Percentiles rank a stretch among this genome's conserved stretches.
phyloP scores from a whole-genome alignment of 2,888 invertebrate genomes.

The Cataglyphis albicans region DNA sequence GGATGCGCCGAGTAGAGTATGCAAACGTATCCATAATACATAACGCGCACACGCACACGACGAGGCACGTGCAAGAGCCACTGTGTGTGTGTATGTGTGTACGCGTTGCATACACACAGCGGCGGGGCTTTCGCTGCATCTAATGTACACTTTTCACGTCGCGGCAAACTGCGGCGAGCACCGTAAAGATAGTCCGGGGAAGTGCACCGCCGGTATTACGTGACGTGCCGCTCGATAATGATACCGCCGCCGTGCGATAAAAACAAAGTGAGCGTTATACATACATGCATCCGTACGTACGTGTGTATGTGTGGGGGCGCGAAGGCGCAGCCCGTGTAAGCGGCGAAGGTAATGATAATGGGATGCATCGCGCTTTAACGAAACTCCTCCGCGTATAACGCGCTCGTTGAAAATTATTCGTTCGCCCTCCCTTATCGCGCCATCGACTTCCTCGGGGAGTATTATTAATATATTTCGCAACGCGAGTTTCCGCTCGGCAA shows the following conservation, averaged over 20 bases:
- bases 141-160: slow-evolving; percentile 79
- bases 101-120: slow-evolving; percentile 27
- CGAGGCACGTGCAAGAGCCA: neutral
- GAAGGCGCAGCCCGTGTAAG: slow-evolving; percentile 6
- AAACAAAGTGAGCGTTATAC: slow-evolving; percentile 71
- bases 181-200: slow-evolving; percentile 74
- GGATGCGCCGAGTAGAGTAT: slow-evolving; percentile 41
- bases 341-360: slow-evolving; percentile 68
- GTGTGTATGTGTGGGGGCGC: slow-evolving; percentile 1
- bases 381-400: slow-evolving; percentile 35
- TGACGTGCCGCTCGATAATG: slow-evolving; percentile 77
- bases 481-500: slow-evolving; percentile 7
- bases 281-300: neutral
- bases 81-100: neutral
- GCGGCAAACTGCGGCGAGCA: slow-evolving; percentile 73
- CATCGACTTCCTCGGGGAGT: slow-evolving; percentile 1
- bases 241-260: slow-evolving; percentile 71
- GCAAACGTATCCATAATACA: slow-evolving; percentile 70
- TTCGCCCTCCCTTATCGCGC: slow-evolving; percentile 15
- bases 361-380: slow-evolving; percentile 65
- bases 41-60: slow-evolving; percentile 29
- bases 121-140: slow-evolving; percentile 65
- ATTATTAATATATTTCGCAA: slow-evolving; percentile 43
- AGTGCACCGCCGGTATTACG: slow-evolving; percentile 72
- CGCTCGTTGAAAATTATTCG: slow-evolving; percentile 43